Evolutionary conservation across 1,140 invertebrate species (phyloP).

Genomic region (Coenobita brevimanus): DNA sequence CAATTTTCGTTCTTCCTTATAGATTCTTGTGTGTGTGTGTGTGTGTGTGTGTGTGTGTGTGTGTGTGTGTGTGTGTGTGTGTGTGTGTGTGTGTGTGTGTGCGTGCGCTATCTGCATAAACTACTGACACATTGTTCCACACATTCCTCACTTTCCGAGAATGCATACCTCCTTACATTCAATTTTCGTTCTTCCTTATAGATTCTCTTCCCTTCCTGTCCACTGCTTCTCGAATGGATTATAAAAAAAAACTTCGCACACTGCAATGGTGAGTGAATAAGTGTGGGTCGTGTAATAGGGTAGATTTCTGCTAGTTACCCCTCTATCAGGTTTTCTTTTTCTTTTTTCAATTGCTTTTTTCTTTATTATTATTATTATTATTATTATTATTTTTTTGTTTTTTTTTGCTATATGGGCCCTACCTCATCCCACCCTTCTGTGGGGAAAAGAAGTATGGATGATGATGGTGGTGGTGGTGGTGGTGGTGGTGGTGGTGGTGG

Average conservation of each 20-base stretch:
- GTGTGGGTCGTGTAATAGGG: no score
- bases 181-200: neutral
- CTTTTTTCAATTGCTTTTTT: neutral
- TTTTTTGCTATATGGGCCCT: neutral
- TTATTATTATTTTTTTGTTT: neutral
- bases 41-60: slow-evolving; percentile 15
- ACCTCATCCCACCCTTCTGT: no score
- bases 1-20: neutral
- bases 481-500: no score
- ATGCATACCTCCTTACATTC: neutral
- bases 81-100: slow-evolving; percentile 20
- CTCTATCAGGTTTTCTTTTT: neutral
- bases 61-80: neutral
- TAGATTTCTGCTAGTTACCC: no score
- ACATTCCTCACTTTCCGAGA: neutral
- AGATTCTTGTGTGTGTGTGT: no score
- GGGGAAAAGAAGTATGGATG: no score
- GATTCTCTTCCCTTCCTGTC: neutral
- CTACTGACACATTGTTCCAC: neutral
- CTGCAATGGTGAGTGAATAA: no score
- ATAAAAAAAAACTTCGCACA: no score
- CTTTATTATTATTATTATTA: neutral
- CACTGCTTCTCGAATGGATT: neutral
- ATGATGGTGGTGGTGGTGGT: no score
- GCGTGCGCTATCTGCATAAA: neutral